A percentile compares a stretch with the other conserved stretches of the same genome.
Conservation (phyloP, 2,888 invertebrate genomes). For the Scaeva pyrastri region DNA sequence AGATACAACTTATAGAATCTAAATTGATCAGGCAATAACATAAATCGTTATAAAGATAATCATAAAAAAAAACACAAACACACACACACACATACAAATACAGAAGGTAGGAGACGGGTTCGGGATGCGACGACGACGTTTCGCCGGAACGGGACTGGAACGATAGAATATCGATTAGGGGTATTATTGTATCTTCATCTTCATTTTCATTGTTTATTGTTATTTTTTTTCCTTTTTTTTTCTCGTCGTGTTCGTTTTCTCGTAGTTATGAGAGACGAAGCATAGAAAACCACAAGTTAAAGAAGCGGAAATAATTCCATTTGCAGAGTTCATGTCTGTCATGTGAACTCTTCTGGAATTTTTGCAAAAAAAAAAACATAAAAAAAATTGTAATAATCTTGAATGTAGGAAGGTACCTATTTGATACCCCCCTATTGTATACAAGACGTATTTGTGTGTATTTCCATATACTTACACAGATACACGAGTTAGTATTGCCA, state of each 20-base stretch:
- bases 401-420: constrained; percentile 8
- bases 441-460: too few relatives aligned
- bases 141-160: not conserved
- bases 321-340: constrained; percentile 65
- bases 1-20: constrained; percentile 54
- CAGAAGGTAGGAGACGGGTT: too few relatives aligned
- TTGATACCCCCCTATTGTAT: too few relatives aligned
- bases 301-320: constrained; percentile 71
- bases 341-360: constrained; percentile 56
- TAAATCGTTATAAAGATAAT: constrained; percentile 70
- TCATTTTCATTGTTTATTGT: constrained; percentile 9
- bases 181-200: constrained; percentile 44
- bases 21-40: constrained; percentile 70
- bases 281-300: constrained; percentile 63
- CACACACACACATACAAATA: constrained; percentile 8
- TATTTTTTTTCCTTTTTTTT: constrained; percentile 23
- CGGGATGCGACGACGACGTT: too few relatives aligned
- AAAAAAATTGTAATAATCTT: constrained; percentile 16
- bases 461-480: too few relatives aligned
- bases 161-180: constrained; percentile 38
- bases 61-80: constrained; percentile 35
- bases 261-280: not conserved
- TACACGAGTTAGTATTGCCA: too few relatives aligned
- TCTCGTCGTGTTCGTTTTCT: not conserved
- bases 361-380: constrained; percentile 36